Conservation (phyloP, 2,797 vertebrate species). For the Intellagama lesueurii region DNA sequence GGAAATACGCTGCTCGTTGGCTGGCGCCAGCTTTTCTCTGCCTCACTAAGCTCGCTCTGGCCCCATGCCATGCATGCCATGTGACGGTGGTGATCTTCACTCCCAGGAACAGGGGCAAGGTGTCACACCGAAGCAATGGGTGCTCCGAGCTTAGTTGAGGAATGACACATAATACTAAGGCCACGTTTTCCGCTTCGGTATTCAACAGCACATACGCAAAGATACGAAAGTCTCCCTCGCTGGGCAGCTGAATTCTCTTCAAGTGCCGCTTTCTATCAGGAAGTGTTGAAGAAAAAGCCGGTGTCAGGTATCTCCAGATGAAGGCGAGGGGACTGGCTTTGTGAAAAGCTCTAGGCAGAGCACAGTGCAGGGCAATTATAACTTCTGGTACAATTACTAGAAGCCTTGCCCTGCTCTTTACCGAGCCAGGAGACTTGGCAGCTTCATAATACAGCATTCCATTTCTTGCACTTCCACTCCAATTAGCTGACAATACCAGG, state of each 20-base stretch:
- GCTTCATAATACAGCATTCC: slow-evolving; percentile 55
- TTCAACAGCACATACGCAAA: slow-evolving; percentile 3
- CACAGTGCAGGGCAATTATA: slow-evolving; percentile 69
- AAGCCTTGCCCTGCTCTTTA: slow-evolving; percentile 43
- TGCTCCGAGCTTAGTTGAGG: slow-evolving; percentile 43
- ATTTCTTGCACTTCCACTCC: slow-evolving; percentile 68
- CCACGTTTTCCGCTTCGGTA: neutral
- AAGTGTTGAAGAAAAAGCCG: slow-evolving; percentile 44
- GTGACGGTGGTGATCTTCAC: neutral
- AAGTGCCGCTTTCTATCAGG: neutral
- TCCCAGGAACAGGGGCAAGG: neutral
- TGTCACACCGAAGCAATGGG: slow-evolving; percentile 4
- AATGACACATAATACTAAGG: slow-evolving; percentile 42
- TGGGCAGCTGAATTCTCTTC: slow-evolving; percentile 41
- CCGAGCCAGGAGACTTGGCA: slow-evolving; percentile 71
- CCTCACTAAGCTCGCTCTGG: slow-evolving; percentile 1
- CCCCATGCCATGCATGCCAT: neutral
- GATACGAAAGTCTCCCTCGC: slow-evolving; percentile 9
- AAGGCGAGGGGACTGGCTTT: slow-evolving; percentile 55
- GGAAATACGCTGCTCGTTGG: slow-evolving; percentile 35
- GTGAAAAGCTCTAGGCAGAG: slow-evolving; percentile 53
- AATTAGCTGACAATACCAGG: slow-evolving; percentile 65
- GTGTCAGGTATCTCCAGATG: slow-evolving; percentile 47
- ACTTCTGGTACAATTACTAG: slow-evolving; percentile 67
- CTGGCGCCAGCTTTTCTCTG: neutral